Base-by-base conservation (phyloP, 2,797 vertebrate species). In the Platalea minor region DNA sequence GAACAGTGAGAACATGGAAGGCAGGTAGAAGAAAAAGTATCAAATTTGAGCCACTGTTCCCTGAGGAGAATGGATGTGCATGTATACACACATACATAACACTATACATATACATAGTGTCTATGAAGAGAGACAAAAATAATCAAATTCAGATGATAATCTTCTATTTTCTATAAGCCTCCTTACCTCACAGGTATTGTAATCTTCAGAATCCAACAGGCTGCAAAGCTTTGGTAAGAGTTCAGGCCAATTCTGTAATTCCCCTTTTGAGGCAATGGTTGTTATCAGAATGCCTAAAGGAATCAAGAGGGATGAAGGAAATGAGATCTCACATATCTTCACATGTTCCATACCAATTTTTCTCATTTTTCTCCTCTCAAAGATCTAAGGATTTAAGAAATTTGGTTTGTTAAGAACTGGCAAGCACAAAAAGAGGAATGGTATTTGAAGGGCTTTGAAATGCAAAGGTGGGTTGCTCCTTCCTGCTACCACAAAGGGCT, bases 211-310 rank as follows among this genome's bases (percentile, higher is more conserved):
- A 96, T 99, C 99, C 98, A 99, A 98, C 35, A 99, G 97, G 91
- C 98, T 98, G 94, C 99, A 99, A 85, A 99, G 99, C 96, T 99
- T 99, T 60, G 99, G 99, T 89, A 99, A 97, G 46, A 99, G 99
- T 85, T 99, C 99, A 7, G 99, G 99, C 99, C 99, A 99, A 97
- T 99, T 99, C 94, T 99, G 99, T 29, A 99, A 98, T 88, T 99
- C 99, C 76, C 99, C 99, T 96, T 99, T 99, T 87, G 99, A 99
- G 23, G 99, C 99, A 93, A 99, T 99, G 13, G 99, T 99, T 97
- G 99, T 99, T 97, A 99, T 99, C 96, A 99, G 98, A 97, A 99
- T 99, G 92, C 99, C 99, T 96, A 89, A 51, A 88, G 39, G 60
- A 93, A 85, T 43, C 5, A 82, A 82, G 7, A 94, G 17, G 63